Conservation (phyloP, 2,888 invertebrate species). For the Callosobruchus maculatus region DNA sequence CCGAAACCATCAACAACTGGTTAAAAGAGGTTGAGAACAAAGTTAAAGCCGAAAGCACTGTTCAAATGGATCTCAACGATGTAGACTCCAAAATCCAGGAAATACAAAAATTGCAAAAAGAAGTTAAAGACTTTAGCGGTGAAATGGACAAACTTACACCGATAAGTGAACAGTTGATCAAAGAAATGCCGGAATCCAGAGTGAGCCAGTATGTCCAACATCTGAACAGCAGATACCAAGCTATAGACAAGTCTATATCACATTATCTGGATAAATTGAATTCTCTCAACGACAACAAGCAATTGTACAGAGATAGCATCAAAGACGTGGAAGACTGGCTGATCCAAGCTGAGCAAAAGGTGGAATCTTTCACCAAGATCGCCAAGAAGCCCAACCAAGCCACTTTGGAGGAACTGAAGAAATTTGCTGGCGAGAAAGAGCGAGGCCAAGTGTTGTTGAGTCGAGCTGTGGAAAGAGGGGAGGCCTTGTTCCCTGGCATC, state of each 20-base stretch:
- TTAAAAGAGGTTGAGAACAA: slow-evolving; percentile 75
- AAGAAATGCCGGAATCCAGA: slow-evolving; percentile 78
- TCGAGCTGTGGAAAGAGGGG: slow-evolving; percentile 80
- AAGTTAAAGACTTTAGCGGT: slow-evolving; percentile 61
- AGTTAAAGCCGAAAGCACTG: slow-evolving; percentile 69
- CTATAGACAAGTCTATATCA: slow-evolving; percentile 66
- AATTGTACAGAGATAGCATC: slow-evolving; percentile 63
- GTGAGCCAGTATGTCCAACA: slow-evolving; percentile 78
- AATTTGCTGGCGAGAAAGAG: slow-evolving; percentile 70
- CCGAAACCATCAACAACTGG: slow-evolving; percentile 73
- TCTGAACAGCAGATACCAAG: slow-evolving; percentile 71
- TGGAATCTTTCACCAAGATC: slow-evolving; percentile 68
- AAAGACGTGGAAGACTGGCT: slow-evolving; percentile 77
- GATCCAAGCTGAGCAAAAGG: slow-evolving; percentile 67
- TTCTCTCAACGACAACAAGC: slow-evolving; percentile 67
- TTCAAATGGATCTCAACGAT: slow-evolving; percentile 64
- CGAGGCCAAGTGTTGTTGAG: slow-evolving; percentile 75
- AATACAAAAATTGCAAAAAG: slow-evolving; percentile 59
- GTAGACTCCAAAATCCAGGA: slow-evolving; percentile 68
- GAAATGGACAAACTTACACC: slow-evolving; percentile 65
- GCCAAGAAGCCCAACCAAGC: slow-evolving; percentile 76
- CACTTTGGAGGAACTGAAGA: slow-evolving; percentile 73
- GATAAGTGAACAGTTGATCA: slow-evolving; percentile 68
- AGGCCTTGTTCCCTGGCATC: slow-evolving; percentile 76
- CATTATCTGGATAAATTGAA: slow-evolving; percentile 69